Conservation (phyloP, 2,888 invertebrate species). For the Pachymerium ferrugineum region DNA sequence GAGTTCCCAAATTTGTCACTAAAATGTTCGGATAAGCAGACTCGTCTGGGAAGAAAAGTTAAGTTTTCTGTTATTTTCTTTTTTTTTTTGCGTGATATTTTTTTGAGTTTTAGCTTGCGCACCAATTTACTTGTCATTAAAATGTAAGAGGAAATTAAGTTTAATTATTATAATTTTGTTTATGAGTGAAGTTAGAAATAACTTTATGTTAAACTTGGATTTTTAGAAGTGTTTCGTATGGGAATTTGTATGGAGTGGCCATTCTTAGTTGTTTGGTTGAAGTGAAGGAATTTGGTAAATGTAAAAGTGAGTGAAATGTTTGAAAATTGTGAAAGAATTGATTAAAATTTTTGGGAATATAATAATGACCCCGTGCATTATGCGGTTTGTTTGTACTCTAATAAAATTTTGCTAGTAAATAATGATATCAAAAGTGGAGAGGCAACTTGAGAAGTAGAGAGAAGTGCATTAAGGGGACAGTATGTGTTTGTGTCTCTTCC, state of each 20-base stretch:
- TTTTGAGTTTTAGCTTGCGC: not conserved
- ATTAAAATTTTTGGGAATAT: not conserved
- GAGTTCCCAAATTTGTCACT: not conserved
- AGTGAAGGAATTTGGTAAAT: no score
- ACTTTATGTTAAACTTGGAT: no score
- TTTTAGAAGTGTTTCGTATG: no score
- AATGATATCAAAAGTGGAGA: constrained; percentile 18
- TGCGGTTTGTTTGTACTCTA: not conserved
- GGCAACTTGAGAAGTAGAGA: constrained; percentile 16
- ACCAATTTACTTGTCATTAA: not conserved
- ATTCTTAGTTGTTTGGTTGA: no score
- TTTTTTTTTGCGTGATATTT: no score
- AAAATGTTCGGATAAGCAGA: not conserved
- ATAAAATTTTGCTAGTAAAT: constrained; percentile 15
- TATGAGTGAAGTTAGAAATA: not conserved
- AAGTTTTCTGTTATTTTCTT: not conserved
- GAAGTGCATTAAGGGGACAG: constrained; percentile 15
- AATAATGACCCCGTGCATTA: not conserved
- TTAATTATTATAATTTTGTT: not conserved
- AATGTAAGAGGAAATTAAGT: not conserved
- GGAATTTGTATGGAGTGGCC: no score
- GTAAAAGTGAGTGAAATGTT: not conserved
- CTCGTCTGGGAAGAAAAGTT: not conserved
- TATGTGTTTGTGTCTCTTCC: not conserved
- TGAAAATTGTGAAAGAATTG: not conserved